Conservation (phyloP, 1,140 invertebrate species). For the Penaeus vannamei region DNA sequence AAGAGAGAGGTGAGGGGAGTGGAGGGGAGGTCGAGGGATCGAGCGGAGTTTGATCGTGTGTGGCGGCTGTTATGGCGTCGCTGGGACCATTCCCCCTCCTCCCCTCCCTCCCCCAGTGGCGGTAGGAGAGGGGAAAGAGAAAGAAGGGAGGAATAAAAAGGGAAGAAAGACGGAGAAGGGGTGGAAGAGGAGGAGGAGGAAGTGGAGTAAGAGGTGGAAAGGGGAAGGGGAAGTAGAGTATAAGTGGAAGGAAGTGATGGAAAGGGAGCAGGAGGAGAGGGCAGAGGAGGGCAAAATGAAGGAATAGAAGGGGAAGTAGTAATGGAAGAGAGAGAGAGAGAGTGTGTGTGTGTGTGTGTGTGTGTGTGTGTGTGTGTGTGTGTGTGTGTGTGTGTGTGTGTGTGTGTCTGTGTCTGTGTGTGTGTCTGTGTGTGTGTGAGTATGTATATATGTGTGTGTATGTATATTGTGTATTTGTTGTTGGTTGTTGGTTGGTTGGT, state of each 20-base stretch:
- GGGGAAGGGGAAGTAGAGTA: too few species aligned
- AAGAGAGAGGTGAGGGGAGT: too few species aligned
- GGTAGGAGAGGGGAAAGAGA: not conserved
- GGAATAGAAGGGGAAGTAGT: too few species aligned
- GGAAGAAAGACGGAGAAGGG: not conserved
- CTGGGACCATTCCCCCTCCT: too few species aligned
- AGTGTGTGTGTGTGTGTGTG: slow-evolving; percentile 6
- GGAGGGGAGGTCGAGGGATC: too few species aligned
- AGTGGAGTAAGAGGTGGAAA: not conserved
- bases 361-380: slow-evolving; percentile 23
- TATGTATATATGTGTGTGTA: slow-evolving; percentile 12
- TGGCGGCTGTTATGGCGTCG: too few species aligned
- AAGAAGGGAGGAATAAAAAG: not conserved
- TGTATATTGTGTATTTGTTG: slow-evolving; percentile 17
- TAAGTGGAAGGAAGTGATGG: not conserved
- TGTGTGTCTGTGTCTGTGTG: not conserved
- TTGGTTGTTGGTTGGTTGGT: not conserved
- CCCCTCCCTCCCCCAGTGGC: not conserved
- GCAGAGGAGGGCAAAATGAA: too few species aligned
- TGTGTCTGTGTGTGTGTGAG: not conserved
- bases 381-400: slow-evolving; percentile 17
- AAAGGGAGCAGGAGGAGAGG: not conserved
- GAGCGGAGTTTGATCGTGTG: too few species aligned
- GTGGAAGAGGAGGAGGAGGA: too few species aligned
- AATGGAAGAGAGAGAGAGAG: not conserved